Conservation (phyloP, 1,140 invertebrate genomes). For the Homalodisca vitripennis region DNA sequence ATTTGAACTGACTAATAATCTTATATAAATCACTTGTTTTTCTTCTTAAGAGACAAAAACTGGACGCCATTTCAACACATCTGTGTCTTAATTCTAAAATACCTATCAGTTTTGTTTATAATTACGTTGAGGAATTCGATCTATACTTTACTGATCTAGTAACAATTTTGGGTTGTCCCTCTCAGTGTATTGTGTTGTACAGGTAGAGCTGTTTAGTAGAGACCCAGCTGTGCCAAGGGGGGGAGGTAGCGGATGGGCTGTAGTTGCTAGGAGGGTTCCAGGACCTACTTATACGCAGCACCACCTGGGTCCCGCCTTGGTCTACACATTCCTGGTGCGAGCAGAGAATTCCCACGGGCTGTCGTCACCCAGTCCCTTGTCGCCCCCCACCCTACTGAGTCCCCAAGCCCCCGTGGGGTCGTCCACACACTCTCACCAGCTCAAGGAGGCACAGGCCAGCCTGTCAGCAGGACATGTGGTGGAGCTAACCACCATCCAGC, state of each 20-base stretch:
- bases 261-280: conserved; percentile 57
- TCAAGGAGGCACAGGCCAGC: conserved; percentile 65
- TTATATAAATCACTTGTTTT: too few relatives aligned
- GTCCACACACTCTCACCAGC: conserved; percentile 53
- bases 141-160: too few relatives aligned
- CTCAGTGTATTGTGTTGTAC: conserved; percentile 32
- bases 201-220: conserved; percentile 45
- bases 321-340: conserved; percentile 82
- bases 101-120: too few relatives aligned
- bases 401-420: conserved; percentile 57
- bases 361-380: conserved; percentile 65
- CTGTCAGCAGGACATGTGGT: conserved; percentile 71
- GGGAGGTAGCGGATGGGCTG: conserved; percentile 55
- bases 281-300: conserved; percentile 62
- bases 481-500: conserved; percentile 73
- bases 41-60: too few relatives aligned
- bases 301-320: conserved; percentile 67
- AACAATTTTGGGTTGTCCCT: too few relatives aligned
- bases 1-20: too few relatives aligned
- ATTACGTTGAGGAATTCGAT: too few relatives aligned
- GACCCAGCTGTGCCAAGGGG: conserved; percentile 20
- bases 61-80: too few relatives aligned
- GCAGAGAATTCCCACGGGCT: conserved; percentile 84
- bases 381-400: conserved; percentile 41
- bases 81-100: too few relatives aligned